Conservation (phyloP, 2,888 invertebrate genomes). For the Cataglyphis livida region DNA sequence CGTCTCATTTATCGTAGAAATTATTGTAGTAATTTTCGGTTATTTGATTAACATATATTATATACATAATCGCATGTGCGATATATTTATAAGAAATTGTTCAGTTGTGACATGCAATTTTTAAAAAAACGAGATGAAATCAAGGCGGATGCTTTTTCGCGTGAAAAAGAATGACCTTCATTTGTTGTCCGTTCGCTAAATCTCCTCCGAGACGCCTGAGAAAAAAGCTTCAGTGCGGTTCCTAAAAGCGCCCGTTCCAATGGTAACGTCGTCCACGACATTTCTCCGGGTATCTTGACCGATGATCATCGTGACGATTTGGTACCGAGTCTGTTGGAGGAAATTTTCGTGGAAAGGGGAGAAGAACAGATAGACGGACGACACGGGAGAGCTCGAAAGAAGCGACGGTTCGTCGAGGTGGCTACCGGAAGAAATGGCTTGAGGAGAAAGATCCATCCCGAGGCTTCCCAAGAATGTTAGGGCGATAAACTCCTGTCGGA, state of each 20-base stretch:
- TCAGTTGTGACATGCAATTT: conserved; percentile 20
- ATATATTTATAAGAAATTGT: background rate
- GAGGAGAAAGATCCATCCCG: conserved; percentile 83
- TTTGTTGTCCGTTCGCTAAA: conserved; percentile 63
- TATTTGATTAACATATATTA: too few species aligned
- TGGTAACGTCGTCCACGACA: conserved; percentile 37
- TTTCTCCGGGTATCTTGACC: conserved; percentile 74
- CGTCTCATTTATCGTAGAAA: background rate
- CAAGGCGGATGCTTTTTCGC: conserved; percentile 46
- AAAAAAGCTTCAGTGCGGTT: conserved; percentile 64
- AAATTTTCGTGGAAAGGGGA: conserved; percentile 34
- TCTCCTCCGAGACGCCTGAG: conserved; percentile 58
- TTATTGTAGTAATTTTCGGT: background rate
- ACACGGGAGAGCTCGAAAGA: conserved; percentile 48
- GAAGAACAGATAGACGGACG: conserved; percentile 41
- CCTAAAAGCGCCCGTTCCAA: conserved; percentile 56
- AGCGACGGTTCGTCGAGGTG: conserved; percentile 52
- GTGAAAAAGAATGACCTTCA: conserved; percentile 62
- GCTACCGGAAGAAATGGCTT: conserved; percentile 69
- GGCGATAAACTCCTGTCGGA: conserved; percentile 85
- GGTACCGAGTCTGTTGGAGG: conserved; percentile 59
- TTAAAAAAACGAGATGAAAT: conserved; percentile 23
- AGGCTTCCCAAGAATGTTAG: conserved; percentile 84
- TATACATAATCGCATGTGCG: background rate
- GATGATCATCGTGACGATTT: conserved; percentile 74